phyloP scores from a whole-genome alignment of 2,888 invertebrate genomes.

The Candidula unifasciata region DNA sequence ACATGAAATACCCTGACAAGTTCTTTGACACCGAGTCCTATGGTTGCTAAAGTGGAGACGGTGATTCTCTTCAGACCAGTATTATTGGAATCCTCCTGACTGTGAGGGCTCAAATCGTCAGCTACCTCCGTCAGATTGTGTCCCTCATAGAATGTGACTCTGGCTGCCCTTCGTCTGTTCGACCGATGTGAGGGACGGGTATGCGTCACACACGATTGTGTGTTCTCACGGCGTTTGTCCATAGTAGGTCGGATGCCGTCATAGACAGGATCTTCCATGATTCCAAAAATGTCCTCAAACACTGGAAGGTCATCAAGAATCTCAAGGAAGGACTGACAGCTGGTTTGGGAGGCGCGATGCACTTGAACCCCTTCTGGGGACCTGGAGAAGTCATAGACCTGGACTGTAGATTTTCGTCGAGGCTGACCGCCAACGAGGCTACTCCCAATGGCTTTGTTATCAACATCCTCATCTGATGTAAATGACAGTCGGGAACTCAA shows the following conservation, averaged over 20 bases:
- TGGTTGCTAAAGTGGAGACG: constrained; percentile 29
- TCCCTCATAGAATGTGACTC: no score
- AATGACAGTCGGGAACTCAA: background rate
- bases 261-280: background rate
- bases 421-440: background rate
- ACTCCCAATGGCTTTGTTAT: background rate
- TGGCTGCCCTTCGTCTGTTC: background rate
- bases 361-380: constrained; percentile 18
- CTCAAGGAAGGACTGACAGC: constrained; percentile 25
- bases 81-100: background rate
- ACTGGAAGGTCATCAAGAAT: constrained; percentile 25
- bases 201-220: no score
- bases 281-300: constrained; percentile 48
- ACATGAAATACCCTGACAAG: constrained; percentile 38
- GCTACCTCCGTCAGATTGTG: background rate
- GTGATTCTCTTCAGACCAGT: constrained; percentile 11
- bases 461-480: background rate
- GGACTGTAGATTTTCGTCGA: background rate
- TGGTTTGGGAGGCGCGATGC: constrained; percentile 46
- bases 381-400: background rate
- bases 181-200: no score
- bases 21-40: constrained; percentile 51
- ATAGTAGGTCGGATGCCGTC: no score
- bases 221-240: no score
- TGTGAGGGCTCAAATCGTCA: background rate